Evolutionary conservation across 2,888 invertebrate species (phyloP), one percentile per base, ranked within the genome.

Genomic region (Pachycephus smyrnensis): DNA sequence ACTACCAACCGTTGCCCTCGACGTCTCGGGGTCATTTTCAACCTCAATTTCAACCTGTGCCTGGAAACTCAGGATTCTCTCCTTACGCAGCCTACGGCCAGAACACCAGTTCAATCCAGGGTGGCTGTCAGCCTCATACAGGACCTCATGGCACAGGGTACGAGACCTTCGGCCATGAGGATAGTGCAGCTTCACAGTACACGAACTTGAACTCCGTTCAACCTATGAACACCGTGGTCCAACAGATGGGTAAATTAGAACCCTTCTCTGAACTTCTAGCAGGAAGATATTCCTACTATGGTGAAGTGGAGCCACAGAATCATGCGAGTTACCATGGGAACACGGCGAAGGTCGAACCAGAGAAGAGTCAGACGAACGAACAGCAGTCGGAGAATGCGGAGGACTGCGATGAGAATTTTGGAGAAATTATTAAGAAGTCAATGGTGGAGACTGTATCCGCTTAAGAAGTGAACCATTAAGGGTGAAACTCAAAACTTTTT

Each of bases 381-480:
- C 40, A 78, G 79, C 37, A 71, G 30, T 31, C 31, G 9, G 71
- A 71, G 71, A 86, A 83, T 79, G 83, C 89, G 73, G 93, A 93
- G 74, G 92, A 93, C 77, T 93, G 93, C 86, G 94, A 93, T 85
- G 96, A 97, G 88, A 97, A 97, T 91, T 97, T 97, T 89, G 97
- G 97, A 77, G 97, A 97, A 93, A 96, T 98, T 87, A 97, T 97
- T 86, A 97, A 97, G 92, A 97, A 97, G 92, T 96, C 97, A 82
- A 97, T 97, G 94, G 97, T 97, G 89, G 97, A 97, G 92, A 97
- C 97, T 87, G 97, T 96, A 87, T 96, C 95, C 87, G 96, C 96
- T 93, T 97, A 95, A 55, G 55, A 23, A 55, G 55, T 1, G 55
- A 55, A 23, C 55, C 9, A 3, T 55, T 23, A 23, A 23, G 9